Evolutionary conservation across 2,797 vertebrate genomes (phyloP).

Genomic region (Rhinichthys osculus): DNA sequence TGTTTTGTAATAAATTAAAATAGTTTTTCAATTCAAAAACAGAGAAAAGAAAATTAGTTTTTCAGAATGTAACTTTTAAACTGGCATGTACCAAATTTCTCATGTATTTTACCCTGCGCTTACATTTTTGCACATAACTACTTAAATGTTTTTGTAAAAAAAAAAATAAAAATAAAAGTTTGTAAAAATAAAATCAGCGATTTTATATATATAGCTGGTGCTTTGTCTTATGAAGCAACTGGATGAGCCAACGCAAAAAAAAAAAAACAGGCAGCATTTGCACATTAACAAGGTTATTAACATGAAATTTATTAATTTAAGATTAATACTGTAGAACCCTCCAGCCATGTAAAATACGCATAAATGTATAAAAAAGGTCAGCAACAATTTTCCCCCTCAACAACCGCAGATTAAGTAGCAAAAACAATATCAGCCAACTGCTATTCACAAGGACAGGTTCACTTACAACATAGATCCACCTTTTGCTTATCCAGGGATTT

Average conservation of each 20-base stretch:
- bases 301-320: neutral
- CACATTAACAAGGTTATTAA: neutral
- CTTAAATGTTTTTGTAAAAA: neutral
- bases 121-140: neutral
- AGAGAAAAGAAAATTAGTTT: neutral
- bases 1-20: neutral
- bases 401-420: neutral
- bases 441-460: no score
- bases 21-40: no score
- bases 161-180: neutral
- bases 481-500: neutral
- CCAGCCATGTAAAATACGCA: neutral
- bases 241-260: neutral
- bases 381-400: neutral
- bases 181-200: neutral
- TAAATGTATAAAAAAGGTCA: neutral
- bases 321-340: neutral
- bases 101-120: neutral
- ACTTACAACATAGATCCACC: neutral
- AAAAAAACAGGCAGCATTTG: neutral
- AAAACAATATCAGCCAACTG: neutral
- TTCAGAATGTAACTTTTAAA: neutral
- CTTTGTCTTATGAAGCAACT: neutral
- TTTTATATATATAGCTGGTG: neutral
- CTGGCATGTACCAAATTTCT: neutral